Percentiles rank a stretch among this genome's conserved stretches.
Evolutionary conservation across 2,888 invertebrate species (phyloP).

Genomic region (Cylindroiulus punctatus): DNA sequence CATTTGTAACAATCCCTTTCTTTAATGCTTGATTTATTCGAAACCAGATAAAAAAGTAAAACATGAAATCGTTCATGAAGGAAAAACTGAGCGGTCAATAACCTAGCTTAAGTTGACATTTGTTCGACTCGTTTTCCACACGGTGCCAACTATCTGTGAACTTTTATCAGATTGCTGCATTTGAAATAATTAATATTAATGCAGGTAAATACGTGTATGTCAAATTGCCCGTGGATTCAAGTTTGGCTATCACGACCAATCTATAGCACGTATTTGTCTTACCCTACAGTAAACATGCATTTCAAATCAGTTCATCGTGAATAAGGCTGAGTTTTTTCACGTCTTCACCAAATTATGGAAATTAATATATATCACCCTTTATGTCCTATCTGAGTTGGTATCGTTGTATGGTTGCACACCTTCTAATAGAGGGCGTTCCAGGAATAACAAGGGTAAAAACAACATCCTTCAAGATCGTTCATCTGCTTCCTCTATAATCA

Average conservation of each 20-base stretch:
- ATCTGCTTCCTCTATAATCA: too few species aligned
- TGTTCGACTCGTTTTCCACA: conserved; percentile 16
- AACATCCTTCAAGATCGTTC: too few species aligned
- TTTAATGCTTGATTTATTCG: conserved; percentile 25
- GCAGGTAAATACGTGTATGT: neutral
- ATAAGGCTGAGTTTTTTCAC: too few species aligned
- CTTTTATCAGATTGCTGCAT: conserved; percentile 19
- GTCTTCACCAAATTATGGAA: too few species aligned
- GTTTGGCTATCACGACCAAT: neutral
- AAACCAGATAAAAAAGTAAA: conserved; percentile 6
- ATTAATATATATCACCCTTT: too few species aligned
- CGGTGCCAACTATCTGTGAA: neutral
- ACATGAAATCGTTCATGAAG: neutral
- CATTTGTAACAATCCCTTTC: neutral
- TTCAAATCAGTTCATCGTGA: neutral
- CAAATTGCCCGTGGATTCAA: neutral
- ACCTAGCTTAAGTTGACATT: conserved; percentile 9
- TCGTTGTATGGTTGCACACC: too few species aligned
- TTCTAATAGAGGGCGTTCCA: too few species aligned
- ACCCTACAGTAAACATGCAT: neutral
- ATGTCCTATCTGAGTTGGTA: too few species aligned
- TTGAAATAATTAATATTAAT: conserved; percentile 38
- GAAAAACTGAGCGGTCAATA: conserved; percentile 29
- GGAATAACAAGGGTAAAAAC: too few species aligned
- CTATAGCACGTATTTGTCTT: neutral